Percentiles rank a stretch among this genome's conserved stretches.
Conservation (phyloP, 1,140 invertebrate genomes). For the Musca vetustissima region DNA sequence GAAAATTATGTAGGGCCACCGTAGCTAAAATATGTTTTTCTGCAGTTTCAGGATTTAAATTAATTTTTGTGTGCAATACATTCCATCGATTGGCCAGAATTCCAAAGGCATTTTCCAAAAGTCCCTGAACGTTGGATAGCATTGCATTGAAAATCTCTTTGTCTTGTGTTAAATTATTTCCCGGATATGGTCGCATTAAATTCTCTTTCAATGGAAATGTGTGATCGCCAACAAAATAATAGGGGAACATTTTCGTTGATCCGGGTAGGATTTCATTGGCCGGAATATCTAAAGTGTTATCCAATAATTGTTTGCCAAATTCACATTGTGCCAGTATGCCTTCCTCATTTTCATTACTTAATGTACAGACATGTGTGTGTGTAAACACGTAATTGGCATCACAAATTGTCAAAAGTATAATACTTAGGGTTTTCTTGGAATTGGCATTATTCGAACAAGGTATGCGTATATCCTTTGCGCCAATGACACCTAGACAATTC, state of each 20-base stretch:
- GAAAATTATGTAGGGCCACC: neutral
- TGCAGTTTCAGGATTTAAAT: neutral
- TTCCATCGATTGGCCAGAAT: neutral
- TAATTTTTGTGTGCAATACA: neutral
- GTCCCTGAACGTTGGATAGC: neutral
- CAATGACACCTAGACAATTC: neutral
- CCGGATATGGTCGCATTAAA: conserved; percentile 6
- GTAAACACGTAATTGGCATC: conserved; percentile 13
- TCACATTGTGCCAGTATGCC: neutral
- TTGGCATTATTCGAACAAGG: neutral
- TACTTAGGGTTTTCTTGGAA: neutral
- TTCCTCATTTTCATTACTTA: neutral
- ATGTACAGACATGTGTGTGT: neutral
- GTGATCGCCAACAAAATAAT: conserved; percentile 2
- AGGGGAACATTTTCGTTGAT: neutral
- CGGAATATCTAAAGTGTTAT: neutral
- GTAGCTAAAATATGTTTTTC: neutral
- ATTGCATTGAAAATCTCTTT: neutral
- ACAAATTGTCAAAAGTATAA: neutral
- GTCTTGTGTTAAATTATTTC: neutral
- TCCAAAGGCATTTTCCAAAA: neutral
- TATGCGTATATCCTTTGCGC: neutral
- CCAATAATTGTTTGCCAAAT: neutral
- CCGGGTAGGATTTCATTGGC: neutral
- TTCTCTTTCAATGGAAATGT: neutral